phyloP scores from a whole-genome alignment of 2,113 vertebrate genomes.

The Pogonocichla stellata region DNA sequence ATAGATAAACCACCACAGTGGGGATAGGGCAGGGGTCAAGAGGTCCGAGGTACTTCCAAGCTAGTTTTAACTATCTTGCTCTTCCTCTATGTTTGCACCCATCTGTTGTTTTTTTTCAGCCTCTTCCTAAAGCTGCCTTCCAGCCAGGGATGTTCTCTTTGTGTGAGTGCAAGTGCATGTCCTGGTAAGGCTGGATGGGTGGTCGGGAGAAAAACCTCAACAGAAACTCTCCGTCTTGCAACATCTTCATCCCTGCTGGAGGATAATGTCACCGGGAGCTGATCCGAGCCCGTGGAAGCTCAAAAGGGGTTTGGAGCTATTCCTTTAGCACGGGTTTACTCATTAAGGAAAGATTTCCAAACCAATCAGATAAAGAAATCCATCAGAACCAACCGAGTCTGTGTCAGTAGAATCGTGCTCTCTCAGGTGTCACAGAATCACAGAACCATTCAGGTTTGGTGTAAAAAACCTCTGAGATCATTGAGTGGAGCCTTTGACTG shows the following conservation, averaged over 20 bases:
- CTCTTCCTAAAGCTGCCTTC: neutral
- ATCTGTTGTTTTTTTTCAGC: neutral
- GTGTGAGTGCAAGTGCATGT: neutral
- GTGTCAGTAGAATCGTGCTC: neutral
- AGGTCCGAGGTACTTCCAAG: neutral
- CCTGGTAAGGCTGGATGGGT: neutral
- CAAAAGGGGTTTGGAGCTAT: neutral
- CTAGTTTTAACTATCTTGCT: neutral
- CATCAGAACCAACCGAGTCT: neutral
- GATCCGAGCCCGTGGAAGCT: neutral
- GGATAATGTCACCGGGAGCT: neutral
- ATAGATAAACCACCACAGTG: neutral
- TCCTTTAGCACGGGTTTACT: neutral
- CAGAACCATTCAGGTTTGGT: neutral
- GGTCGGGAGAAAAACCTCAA: neutral
- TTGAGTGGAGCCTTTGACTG: accelerated
- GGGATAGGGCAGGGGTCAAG: neutral
- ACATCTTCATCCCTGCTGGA: neutral
- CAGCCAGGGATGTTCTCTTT: neutral
- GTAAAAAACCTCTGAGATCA: neutral
- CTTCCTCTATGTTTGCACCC: neutral
- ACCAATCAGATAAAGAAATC: neutral
- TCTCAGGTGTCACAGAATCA: neutral
- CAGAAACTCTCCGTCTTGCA: neutral
- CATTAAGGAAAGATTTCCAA: neutral